Base-by-base conservation (phyloP, 2,888 invertebrate species). In the Ptycholaimellus sp. region DNA sequence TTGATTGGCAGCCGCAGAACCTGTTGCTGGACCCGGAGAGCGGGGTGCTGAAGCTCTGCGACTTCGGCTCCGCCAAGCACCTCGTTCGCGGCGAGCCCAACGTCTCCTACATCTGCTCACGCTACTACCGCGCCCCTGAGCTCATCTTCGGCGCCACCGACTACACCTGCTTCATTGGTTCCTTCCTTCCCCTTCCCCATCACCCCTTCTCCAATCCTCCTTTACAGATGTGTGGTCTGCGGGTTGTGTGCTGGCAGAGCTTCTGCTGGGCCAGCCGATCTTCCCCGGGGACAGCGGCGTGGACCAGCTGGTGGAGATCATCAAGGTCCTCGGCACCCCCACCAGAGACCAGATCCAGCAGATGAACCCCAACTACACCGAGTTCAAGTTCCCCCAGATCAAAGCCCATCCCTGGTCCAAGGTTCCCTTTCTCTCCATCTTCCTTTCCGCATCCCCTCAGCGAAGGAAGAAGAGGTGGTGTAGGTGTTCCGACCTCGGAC, bases 341-440 rank as follows among this genome's bases (percentile, higher is more conserved):
- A 87, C 90, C 50, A 74, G 87, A 59, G 93, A 99, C 67, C 93
- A 96, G 70, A 99, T 99, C 59, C 74, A 85, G 59, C 90, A 93
- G 68, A 99, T 99, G 96, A 96, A 96, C 70, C 90, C 93, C 49
- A 93, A 96, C 66, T 99, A 99, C 63, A 90, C 90, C 58, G 96
- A 99, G 70, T 99, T 96, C 68, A 90, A 90, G 69, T 99, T 99
- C 66, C 96, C 96, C 54, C 90, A 93, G 70, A 99, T 99, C 65
- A 93, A 90, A 68, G 83, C 93, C 60, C 93, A 96, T 70, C 93
- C 96, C 45, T 99, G 96, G 96, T 79, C 81, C 63, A 93, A 93
- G 79, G 90, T 93, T 70, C n/a, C n/a, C n/a, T n/a, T n/a, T n/a
- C n/a, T n/a, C n/a, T n/a, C n/a, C n/a, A n/a, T n/a, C n/a, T n/a